These are phyloP conservation scores for Trichopria drosophilae DNA, from an alignment of 2,888 invertebrate genomes.

Conservation along the genomic window DNA sequence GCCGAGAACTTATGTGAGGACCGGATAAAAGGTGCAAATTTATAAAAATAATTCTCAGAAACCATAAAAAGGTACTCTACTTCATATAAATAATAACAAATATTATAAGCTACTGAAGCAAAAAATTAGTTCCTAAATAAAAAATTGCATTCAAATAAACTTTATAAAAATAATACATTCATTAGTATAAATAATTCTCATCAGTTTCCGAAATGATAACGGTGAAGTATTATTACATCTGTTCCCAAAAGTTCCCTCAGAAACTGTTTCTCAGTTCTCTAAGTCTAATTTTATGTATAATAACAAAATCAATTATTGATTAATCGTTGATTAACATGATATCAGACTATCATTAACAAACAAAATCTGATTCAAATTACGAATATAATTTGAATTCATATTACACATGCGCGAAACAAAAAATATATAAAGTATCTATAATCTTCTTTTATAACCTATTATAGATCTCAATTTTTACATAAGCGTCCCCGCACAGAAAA, in stretches of 20 bases:
- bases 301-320: neutral
- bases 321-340: neutral
- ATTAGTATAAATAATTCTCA: slow-evolving; percentile 2
- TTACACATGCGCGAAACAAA: neutral
- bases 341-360: neutral
- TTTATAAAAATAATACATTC: neutral
- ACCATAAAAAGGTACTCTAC: too few relatives aligned
- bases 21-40: too few relatives aligned
- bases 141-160: neutral
- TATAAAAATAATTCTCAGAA: too few relatives aligned
- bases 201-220: neutral
- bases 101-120: neutral
- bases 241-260: too few relatives aligned
- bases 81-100: neutral
- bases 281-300: neutral
- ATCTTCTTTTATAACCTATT: too few relatives aligned
- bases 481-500: too few relatives aligned
- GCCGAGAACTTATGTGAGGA: too few relatives aligned
- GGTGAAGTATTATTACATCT: too few relatives aligned
- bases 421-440: slow-evolving; percentile 6
- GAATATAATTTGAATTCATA: neutral
- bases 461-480: too few relatives aligned
- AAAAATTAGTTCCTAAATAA: neutral
- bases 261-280: neutral
- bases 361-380: slow-evolving; percentile 1